A percentile compares a stretch with the other conserved stretches of the same genome.
Conservation (phyloP, 1,140 invertebrate species). For the Psix sp. region DNA sequence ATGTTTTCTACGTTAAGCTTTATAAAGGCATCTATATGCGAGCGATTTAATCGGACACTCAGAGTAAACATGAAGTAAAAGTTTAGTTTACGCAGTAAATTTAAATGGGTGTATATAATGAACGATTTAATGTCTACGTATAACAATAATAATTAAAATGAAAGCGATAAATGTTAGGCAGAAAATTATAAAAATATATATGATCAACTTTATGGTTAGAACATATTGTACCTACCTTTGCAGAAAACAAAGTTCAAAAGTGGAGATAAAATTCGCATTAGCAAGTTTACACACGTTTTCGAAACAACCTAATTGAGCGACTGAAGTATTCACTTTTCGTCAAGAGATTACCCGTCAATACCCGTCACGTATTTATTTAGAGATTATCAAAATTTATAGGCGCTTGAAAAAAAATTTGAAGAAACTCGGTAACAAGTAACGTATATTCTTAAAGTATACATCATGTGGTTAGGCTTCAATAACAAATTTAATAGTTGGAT, state of each 20-base stretch:
- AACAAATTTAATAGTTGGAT: background rate
- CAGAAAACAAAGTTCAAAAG: background rate
- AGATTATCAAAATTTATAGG: background rate
- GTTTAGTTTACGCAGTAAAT: constrained; percentile 19
- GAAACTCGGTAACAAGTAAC: background rate
- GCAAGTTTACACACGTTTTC: background rate
- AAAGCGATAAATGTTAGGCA: constrained; percentile 56
- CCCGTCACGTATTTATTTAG: background rate
- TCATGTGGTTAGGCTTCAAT: background rate
- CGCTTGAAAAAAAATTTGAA: background rate
- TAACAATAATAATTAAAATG: constrained; percentile 62
- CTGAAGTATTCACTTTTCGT: background rate
- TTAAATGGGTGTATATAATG: constrained; percentile 3
- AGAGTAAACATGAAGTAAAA: constrained; percentile 25
- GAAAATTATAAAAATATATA: background rate
- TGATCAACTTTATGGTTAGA: background rate
- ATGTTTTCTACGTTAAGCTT: constrained; percentile 27
- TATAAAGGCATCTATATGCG: constrained; percentile 34
- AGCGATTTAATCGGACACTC: constrained; percentile 31
- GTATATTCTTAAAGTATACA: background rate
- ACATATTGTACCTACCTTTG: background rate
- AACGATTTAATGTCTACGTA: constrained; percentile 7
- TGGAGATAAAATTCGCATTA: background rate
- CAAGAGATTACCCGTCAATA: background rate
- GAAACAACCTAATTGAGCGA: background rate